Conservation (phyloP, 2,113 vertebrate species). For the Passer domesticus region DNA sequence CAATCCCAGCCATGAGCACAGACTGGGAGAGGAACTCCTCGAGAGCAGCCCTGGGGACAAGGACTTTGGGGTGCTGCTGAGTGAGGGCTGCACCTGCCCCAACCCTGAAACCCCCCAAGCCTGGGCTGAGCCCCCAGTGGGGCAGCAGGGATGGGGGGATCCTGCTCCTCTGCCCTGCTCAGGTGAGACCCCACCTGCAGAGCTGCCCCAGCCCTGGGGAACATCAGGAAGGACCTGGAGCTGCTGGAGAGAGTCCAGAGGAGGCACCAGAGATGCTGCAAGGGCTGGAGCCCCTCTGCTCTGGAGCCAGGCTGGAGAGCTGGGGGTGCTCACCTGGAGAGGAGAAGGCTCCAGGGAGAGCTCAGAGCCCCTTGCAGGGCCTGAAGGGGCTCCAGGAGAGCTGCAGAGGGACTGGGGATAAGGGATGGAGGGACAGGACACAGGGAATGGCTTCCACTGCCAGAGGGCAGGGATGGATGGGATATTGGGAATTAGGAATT, state of each 20-base stretch:
- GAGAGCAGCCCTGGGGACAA: neutral
- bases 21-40: neutral
- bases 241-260: neutral
- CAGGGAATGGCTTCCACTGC: neutral
- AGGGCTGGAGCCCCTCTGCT: too few species aligned
- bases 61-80: neutral
- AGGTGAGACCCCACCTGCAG: neutral
- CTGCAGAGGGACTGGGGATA: neutral
- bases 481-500: neutral
- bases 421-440: neutral
- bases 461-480: neutral
- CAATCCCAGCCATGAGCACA: neutral
- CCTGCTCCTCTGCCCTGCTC: neutral
- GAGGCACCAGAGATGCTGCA: too few species aligned
- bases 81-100: neutral
- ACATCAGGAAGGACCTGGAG: neutral
- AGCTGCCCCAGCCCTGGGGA: neutral
- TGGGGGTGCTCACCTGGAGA: neutral
- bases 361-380: neutral
- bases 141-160: neutral
- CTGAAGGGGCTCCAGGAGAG: neutral
- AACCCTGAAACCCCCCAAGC: fast-evolving
- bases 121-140: neutral
- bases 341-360: neutral
- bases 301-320: too few species aligned